Evolutionary conservation across 2,113 vertebrate species (phyloP).

Genomic region (Vulpes lagopus): DNA sequence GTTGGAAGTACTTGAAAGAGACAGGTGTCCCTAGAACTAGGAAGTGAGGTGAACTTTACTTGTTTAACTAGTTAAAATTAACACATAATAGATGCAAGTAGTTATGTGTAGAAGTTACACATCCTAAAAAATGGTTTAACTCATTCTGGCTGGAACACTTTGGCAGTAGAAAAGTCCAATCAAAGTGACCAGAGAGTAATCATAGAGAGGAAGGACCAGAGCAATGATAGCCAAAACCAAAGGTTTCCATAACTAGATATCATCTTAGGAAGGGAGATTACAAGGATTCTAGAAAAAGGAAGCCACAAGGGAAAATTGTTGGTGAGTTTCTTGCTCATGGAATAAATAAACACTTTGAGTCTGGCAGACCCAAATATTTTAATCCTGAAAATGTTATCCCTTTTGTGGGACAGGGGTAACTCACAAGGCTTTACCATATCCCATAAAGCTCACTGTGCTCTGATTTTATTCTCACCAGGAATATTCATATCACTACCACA

Average conservation of each 20-base stretch:
- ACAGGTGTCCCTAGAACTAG: not conserved
- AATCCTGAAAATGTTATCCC: not conserved
- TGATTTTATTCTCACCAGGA: constrained; percentile 31
- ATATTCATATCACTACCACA: not conserved
- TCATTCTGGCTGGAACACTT: not conserved
- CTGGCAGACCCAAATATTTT: constrained; percentile 15
- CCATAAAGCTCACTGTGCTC: not conserved
- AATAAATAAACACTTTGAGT: not conserved
- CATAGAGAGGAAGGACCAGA: not conserved
- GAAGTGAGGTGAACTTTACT: not conserved
- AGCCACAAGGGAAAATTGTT: not conserved
- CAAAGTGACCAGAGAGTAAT: not conserved
- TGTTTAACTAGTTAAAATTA: constrained; percentile 20
- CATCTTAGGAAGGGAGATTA: not conserved
- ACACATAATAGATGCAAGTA: not conserved
- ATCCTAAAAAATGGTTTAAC: not conserved
- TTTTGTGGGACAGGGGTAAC: not conserved
- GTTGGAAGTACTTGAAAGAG: not conserved
- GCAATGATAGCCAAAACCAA: not conserved
- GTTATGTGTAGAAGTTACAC: not conserved
- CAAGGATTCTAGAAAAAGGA: not conserved
- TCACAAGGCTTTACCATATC: not conserved
- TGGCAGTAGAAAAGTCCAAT: not conserved
- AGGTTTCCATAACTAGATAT: not conserved
- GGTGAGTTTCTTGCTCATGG: not conserved